phyloP scores from a whole-genome alignment of 37 sponge, comb jelly and placozoan species.

The Eunapius fragilis region DNA sequence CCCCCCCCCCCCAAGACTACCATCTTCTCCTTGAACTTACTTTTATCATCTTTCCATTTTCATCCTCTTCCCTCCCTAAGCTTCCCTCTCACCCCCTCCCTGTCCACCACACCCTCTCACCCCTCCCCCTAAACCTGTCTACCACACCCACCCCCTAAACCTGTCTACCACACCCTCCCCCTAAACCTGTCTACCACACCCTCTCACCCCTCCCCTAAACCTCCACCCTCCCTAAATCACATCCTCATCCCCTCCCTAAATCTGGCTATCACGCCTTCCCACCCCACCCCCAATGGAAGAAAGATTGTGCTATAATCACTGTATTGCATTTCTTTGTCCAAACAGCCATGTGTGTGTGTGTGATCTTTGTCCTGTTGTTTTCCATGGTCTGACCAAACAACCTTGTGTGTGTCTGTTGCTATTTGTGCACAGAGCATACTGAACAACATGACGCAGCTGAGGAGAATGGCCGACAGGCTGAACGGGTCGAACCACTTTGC shows the following conservation, averaged over 20 bases:
- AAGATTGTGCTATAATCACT: no score
- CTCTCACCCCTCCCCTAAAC: no score
- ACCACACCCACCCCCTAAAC: no score
- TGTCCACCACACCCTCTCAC: neutral
- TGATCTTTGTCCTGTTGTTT: neutral
- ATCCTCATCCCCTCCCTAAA: no score
- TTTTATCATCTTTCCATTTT: neutral
- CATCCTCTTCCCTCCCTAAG: neutral
- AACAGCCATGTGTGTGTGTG: neutral
- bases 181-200: no score
- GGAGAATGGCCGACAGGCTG: slow-evolving; percentile 65
- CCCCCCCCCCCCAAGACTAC: neutral
- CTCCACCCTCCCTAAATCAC: no score
- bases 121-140: no score
- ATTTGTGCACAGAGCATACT: slow-evolving; percentile 23
- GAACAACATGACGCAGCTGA: slow-evolving; percentile 70
- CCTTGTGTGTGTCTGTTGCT: neutral
- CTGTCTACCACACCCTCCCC: no score
- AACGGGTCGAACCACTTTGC: slow-evolving; percentile 60
- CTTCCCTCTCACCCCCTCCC: neutral
- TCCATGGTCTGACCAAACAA: no score
- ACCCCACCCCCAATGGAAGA: no score
- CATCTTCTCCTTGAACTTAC: neutral
- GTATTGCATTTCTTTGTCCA: neutral
- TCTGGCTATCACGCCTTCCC: no score